A percentile compares a stretch with the other conserved stretches of the same genome.
Conservation (phyloP, 2,888 invertebrate species). For the Agonopterix heracliana region DNA sequence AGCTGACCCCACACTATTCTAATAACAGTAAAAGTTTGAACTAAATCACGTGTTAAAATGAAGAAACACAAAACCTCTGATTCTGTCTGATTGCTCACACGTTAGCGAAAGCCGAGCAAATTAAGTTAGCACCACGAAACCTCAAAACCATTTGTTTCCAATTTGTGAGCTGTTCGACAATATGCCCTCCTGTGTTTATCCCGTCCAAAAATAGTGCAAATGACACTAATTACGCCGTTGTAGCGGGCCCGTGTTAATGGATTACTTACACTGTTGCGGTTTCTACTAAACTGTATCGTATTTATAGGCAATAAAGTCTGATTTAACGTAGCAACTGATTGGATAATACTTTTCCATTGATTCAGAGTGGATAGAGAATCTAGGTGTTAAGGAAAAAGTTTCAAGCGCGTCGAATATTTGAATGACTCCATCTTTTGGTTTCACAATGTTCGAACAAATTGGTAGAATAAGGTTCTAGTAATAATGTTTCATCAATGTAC, state of each 20-base stretch:
- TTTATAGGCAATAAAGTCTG: too few relatives aligned
- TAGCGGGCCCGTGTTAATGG: conserved; percentile 59
- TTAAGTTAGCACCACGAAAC: conserved; percentile 66
- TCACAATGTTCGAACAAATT: too few relatives aligned
- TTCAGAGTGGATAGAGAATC: background rate
- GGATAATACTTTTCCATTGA: background rate
- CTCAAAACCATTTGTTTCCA: conserved; percentile 65
- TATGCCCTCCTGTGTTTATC: conserved; percentile 67
- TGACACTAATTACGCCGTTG: conserved; percentile 68
- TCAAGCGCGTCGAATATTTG: too few relatives aligned
- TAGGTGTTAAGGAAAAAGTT: too few relatives aligned
- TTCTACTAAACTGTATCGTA: conserved; percentile 34
- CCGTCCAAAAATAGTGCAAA: conserved; percentile 72
- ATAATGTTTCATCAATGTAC: too few relatives aligned
- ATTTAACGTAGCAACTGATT: background rate
- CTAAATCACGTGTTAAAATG: conserved; percentile 34
- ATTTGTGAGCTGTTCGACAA: conserved; percentile 64
- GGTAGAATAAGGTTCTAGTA: too few relatives aligned
- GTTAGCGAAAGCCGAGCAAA: conserved; percentile 73
- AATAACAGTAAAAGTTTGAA: conserved; percentile 40
- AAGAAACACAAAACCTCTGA: conserved; percentile 41
- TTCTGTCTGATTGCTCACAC: conserved; percentile 62
- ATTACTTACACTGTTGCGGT: conserved; percentile 56
- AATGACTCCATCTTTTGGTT: too few relatives aligned
- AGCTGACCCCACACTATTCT: background rate